These are phyloP conservation scores for Torymus tubicola DNA, from an alignment of 2,888 invertebrate species.

Conservation along the genomic window DNA sequence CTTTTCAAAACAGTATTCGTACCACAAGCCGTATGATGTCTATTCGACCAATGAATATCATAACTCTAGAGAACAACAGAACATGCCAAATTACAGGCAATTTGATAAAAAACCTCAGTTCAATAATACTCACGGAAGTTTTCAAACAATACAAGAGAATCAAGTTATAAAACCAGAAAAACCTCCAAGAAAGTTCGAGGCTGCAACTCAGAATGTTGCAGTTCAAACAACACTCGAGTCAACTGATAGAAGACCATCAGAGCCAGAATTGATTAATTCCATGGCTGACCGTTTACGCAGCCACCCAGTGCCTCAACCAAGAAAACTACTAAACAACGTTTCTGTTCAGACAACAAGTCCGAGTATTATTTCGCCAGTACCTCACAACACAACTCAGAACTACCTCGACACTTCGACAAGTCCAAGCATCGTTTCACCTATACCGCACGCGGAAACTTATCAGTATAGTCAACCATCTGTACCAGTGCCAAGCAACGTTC, in stretches of 20 bases:
- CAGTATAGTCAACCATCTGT: neutral
- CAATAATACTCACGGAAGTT: slow-evolving; percentile 7
- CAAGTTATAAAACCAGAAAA: slow-evolving; percentile 19
- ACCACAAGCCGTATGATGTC: slow-evolving; percentile 55
- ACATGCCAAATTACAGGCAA: slow-evolving; percentile 33
- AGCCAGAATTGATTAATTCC: slow-evolving; percentile 27
- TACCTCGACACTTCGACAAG: slow-evolving; percentile 26
- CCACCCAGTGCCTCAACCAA: slow-evolving; percentile 54
- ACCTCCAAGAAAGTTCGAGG: slow-evolving; percentile 39
- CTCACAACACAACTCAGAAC: neutral
- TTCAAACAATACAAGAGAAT: neutral
- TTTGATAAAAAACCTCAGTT: slow-evolving; percentile 51
- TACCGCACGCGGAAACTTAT: slow-evolving; percentile 1
- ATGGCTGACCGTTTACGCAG: slow-evolving; percentile 49
- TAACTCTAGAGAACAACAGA: slow-evolving; percentile 28
- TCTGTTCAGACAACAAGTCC: slow-evolving; percentile 63
- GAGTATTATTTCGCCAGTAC: slow-evolving; percentile 10
- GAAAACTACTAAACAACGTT: slow-evolving; percentile 60
- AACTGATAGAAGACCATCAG: neutral
- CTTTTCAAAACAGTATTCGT: slow-evolving; percentile 43
- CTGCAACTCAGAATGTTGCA: slow-evolving; percentile 58
- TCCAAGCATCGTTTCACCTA: slow-evolving; percentile 23
- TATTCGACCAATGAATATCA: slow-evolving; percentile 48
- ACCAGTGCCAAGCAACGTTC: neutral
- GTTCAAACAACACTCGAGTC: slow-evolving; percentile 61